These are phyloP conservation scores for Pyrrhosoma nymphula DNA, from an alignment of 2,888 invertebrate genomes.

Conservation along the genomic window DNA sequence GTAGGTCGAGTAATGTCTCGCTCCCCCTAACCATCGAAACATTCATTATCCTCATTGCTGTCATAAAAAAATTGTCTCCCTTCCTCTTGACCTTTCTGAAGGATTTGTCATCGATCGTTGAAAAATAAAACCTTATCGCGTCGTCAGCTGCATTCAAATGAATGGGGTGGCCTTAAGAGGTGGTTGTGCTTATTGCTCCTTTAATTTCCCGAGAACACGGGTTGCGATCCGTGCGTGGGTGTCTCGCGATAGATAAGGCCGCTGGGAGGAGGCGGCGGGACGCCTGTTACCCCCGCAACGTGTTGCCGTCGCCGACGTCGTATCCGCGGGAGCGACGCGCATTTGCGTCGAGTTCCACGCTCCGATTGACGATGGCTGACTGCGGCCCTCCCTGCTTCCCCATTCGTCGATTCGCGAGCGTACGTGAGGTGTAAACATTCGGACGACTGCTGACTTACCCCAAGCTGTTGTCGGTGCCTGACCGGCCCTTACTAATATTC, in stretches of 20 bases:
- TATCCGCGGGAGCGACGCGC: not conserved
- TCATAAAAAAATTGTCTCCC: not conserved
- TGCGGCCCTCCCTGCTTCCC: not conserved
- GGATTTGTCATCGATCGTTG: not conserved
- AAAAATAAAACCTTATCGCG: not conserved
- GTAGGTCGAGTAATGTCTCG: too few species aligned
- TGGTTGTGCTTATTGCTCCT: constrained; percentile 1
- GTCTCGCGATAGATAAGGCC: not conserved
- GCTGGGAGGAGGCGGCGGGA: not conserved
- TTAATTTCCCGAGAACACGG: constrained; percentile 14
- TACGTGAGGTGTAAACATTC: not conserved
- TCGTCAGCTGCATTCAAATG: not conserved
- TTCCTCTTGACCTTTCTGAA: not conserved
- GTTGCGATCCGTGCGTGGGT: not conserved
- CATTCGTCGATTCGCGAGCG: not conserved
- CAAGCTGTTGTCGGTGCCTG: not conserved
- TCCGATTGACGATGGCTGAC: not conserved
- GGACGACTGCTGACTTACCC: not conserved
- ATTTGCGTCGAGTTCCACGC: not conserved
- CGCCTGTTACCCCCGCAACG: not conserved
- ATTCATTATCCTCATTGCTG: not conserved
- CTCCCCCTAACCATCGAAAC: too few species aligned
- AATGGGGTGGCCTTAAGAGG: not conserved
- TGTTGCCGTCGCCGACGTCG: not conserved
- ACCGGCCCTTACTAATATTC: not conserved